phyloP scores from a whole-genome alignment of 2,888 invertebrate species.

The Sisyra nigra region DNA sequence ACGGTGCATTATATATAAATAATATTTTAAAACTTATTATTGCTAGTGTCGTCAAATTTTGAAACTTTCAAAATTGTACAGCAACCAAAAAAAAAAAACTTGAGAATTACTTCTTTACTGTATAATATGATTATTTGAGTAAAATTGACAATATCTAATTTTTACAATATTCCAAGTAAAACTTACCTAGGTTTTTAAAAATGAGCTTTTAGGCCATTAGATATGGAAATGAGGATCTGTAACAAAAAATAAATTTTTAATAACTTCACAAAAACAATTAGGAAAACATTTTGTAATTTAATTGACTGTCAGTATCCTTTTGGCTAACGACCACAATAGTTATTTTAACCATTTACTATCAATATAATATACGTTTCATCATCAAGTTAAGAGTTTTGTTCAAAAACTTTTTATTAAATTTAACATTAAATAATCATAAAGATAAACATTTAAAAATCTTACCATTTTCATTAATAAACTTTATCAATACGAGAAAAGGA shows the following conservation, averaged over 20 bases:
- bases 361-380: not conserved
- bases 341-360: not conserved
- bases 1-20: too few species aligned
- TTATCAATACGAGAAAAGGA: too few species aligned
- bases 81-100: too few species aligned
- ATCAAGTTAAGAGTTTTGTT: not conserved
- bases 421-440: too few species aligned
- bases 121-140: constrained; percentile 6
- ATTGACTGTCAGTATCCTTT: constrained; percentile 11
- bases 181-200: not conserved
- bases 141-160: not conserved
- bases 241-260: not conserved
- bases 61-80: too few species aligned
- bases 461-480: too few species aligned
- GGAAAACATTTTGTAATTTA: not conserved
- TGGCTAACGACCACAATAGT: constrained; percentile 10
- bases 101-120: too few species aligned
- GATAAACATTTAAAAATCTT: too few species aligned
- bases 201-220: too few species aligned
- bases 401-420: constrained; percentile 5
- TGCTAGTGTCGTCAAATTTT: too few species aligned
- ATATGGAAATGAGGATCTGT: not conserved
- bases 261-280: not conserved
- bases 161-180: not conserved
- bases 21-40: too few species aligned